A percentile compares a stretch with the other conserved stretches of the same genome.
These are phyloP conservation scores for Phenacoccus solenopsis DNA, from an alignment of 1,140 invertebrate species.

Conservation along the genomic window DNA sequence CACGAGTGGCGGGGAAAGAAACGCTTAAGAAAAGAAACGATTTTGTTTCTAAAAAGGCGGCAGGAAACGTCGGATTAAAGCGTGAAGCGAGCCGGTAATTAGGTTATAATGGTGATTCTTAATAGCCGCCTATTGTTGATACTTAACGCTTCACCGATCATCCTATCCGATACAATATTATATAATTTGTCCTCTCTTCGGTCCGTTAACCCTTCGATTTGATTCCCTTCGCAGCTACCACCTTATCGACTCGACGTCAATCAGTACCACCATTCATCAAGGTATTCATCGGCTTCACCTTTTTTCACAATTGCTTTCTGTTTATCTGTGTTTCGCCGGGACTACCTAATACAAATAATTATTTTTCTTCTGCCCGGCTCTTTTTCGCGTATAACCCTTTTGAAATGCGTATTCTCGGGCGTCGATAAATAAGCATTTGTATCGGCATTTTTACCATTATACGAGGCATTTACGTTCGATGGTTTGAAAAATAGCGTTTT, in stretches of 20 bases:
- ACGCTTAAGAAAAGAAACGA: not conserved
- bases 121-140: conserved; percentile 16
- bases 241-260: not conserved
- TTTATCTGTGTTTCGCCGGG: too few species aligned
- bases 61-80: conserved; percentile 11
- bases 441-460: too few species aligned
- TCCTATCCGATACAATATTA: conserved; percentile 12
- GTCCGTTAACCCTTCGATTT: conserved; percentile 14
- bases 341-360: too few species aligned
- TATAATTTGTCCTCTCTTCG: not conserved
- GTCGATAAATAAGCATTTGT: too few species aligned
- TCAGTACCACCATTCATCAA: not conserved
- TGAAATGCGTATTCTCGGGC: too few species aligned
- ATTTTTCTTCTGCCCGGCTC: too few species aligned
- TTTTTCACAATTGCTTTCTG: too few species aligned
- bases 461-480: too few species aligned
- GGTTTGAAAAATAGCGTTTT: too few species aligned
- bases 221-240: not conserved
- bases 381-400: too few species aligned
- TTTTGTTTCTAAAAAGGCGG: not conserved
- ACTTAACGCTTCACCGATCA: conserved; percentile 7
- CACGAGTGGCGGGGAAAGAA: not conserved
- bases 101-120: conserved; percentile 17
- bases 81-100: conserved; percentile 13
- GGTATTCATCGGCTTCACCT: not conserved